Evolutionary conservation across 1,140 invertebrate genomes (phyloP).

Genomic region (Eurosta solidaginis): DNA sequence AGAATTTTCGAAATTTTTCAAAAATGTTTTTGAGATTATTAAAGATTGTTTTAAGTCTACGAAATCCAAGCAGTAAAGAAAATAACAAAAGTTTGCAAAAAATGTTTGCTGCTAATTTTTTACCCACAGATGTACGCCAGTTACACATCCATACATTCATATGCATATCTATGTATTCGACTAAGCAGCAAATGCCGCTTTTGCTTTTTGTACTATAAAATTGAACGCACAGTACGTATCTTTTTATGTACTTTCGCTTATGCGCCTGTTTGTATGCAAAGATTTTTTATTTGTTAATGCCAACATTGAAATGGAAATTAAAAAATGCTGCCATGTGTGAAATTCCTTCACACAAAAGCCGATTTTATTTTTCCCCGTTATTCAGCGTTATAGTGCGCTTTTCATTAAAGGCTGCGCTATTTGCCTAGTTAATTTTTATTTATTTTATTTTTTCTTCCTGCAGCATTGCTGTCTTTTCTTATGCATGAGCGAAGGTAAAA

Average conservation of each 20-base stretch:
- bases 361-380: background rate
- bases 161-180: background rate
- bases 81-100: too few relatives aligned
- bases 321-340: slow-evolving; percentile 59
- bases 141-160: too few relatives aligned
- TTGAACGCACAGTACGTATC: too few relatives aligned
- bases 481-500: background rate
- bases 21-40: too few relatives aligned
- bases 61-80: too few relatives aligned
- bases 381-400: background rate
- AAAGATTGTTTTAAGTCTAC: too few relatives aligned
- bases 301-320: slow-evolving; percentile 48
- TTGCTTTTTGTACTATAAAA: background rate
- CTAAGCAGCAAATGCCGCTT: background rate
- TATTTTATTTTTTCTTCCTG: background rate
- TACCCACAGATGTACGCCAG: too few relatives aligned
- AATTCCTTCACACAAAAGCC: slow-evolving; percentile 47
- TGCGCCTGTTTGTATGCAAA: slow-evolving; percentile 19
- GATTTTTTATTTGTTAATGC: background rate
- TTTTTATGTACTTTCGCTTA: background rate
- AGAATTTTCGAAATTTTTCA: too few relatives aligned
- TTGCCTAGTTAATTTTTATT: background rate
- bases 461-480: background rate
- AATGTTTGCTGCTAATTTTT: too few relatives aligned
- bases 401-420: background rate